Base-by-base conservation (phyloP, 2,113 vertebrate genomes). In the Actenoides hombroni region DNA sequence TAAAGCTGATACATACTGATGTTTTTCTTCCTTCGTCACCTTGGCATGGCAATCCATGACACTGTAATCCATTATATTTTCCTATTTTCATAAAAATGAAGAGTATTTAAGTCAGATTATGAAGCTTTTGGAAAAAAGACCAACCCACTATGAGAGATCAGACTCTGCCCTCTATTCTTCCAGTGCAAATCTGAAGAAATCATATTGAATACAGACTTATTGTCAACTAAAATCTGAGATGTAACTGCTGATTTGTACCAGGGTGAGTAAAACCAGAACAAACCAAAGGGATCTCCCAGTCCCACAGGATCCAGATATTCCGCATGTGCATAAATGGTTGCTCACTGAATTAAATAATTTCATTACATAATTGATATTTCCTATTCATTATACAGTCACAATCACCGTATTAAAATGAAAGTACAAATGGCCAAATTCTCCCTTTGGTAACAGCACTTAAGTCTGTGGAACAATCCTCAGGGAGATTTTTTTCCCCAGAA, bases 291-390 rank as follows among this genome's bases (percentile, higher is more conserved):
- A 77, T 63, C 49, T 49, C 48, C 12, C 40, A n/a, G 24, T 61
- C 37, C 39, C 51, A 37, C 12, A 28, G 42, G 56, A 64, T 60
- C 25, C 77, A 48, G 48, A 23, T 37, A 54, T 79, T 79, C 51
- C 70, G 31, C 37, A 23, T 19, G 26, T 56, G 28, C 9, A 1
- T 26, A 82, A 92, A 74, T 48, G 78, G 33, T 48, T 95, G 76
- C 60, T 94, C 57, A 71, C 33, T 70, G 89, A 94, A 48, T n/a
- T 53, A 65, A 96, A 48, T 68, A 75, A 90, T 60, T 76, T 75
- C 23, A 84, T 93, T 92, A 46, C 75, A 80, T 86, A 91, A 90
- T 63, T 75, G 33, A 82, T 85, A 60, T 88, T 94, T 89, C 28
- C 21, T 90, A 46, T 59, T 79, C n/a, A 88, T 69, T 65, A 83